Percentiles rank a stretch among this genome's conserved stretches.
Evolutionary conservation across 2,113 vertebrate genomes (phyloP).

Genomic region (Ursus arctos): DNA sequence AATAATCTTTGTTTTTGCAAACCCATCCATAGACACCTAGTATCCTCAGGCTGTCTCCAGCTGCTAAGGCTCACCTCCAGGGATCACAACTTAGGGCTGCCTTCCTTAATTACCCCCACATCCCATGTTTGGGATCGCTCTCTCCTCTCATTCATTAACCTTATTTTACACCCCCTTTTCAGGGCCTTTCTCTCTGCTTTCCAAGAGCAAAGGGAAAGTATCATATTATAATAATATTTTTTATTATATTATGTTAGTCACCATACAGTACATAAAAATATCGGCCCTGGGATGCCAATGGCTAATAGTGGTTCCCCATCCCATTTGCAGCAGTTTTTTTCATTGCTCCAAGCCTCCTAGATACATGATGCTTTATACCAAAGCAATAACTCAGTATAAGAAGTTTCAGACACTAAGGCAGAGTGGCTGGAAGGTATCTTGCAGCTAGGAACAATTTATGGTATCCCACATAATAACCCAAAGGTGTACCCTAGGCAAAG

Average conservation of each 20-base stretch:
- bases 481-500: neutral
- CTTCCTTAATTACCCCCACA: neutral
- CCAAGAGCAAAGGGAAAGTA: neutral
- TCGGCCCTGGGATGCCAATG: neutral
- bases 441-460: neutral
- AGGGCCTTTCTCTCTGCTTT: neutral
- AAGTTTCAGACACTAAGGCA: neutral
- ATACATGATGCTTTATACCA: neutral
- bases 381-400: neutral
- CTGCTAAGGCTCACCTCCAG: neutral
- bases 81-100: neutral
- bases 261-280: neutral
- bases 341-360: neutral
- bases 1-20: conserved; percentile 17
- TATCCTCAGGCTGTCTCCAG: neutral
- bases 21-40: neutral
- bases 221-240: neutral
- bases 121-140: neutral
- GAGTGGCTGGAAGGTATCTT: neutral
- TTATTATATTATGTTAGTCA: too few relatives aligned
- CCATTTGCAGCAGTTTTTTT: neutral
- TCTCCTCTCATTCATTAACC: neutral
- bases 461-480: neutral
- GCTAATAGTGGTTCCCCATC: neutral
- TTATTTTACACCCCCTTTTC: neutral